Base-by-base conservation (phyloP, 2,797 vertebrate genomes). In the Spinus olivaceus region DNA sequence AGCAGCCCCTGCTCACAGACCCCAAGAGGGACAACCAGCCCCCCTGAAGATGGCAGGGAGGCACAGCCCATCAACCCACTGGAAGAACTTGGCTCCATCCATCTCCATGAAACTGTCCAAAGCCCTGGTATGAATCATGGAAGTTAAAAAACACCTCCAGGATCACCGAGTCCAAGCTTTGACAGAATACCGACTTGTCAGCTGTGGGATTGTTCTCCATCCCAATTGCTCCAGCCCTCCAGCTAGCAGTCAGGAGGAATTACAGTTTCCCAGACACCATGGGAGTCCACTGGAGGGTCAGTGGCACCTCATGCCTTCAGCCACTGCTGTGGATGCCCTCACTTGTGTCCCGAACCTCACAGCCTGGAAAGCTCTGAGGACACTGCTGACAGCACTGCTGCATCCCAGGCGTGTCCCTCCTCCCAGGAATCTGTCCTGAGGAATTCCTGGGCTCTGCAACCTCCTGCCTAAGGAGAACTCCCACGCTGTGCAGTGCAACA, bases 391-490 rank as follows among this genome's bases (percentile, higher is more conserved):
- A 82, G 81, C 72, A 30, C 25, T 2, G 5, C 19, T 10, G 42
- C 81, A 70, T 46, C 39, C 80, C 81, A 95, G 90, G 59, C 3
- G 0, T 37, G 77, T 59, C 73, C 66, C 66, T 93, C 59, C 73
- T 87, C 64, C 65, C 47, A 53, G 54, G 49, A 86, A 82, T 42
- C 81, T 47, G 44, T 87, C 81, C 81, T 0, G 14, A 95, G 78
- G 67, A 80, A 49, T 22, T 84, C 35, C 78, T 56, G 37, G 70
- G 64, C 59, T 92, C 88, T 46, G 47, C 37, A 80, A 17, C 80
- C 88, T 94, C 74, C 77, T 49, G 80, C 80, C 88, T 76, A 14
- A 89, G 86, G 83, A 88, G 72, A 95, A 90, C 88, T 95, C 90
- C 86, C 90, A 92, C 33, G 1, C 81, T 57, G 14, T 2, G 17